Conservation (phyloP, 2,797 vertebrate species). For the Rhincodon typus region DNA sequence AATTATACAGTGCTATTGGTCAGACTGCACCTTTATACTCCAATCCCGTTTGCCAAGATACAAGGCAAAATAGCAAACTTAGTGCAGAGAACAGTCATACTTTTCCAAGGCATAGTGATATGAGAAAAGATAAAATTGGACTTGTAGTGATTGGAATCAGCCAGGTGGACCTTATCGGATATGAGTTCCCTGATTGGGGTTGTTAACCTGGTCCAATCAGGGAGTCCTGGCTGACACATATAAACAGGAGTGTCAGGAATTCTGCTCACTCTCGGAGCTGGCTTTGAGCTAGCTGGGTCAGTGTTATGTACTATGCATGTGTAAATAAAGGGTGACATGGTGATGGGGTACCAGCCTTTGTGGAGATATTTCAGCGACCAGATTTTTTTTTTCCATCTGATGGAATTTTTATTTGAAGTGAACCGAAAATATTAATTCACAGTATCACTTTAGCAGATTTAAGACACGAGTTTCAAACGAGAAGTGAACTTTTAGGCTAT, state of each 20-base stretch:
- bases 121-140: constrained; percentile 1
- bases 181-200: no score
- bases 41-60: neutral
- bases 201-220: no score
- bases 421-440: neutral
- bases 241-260: no score
- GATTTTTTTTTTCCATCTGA: no score
- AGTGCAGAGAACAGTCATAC: neutral
- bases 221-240: no score
- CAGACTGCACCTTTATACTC: neutral
- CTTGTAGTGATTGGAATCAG: neutral
- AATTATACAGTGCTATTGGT: neutral
- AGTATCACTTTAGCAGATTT: neutral
- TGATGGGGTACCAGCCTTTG: no score
- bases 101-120: neutral
- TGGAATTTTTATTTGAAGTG: neutral
- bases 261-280: no score
- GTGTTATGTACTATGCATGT: no score
- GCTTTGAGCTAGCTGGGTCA: no score
- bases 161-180: no score
- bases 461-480: neutral
- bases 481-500: neutral
- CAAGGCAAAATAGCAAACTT: neutral
- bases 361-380: no score
- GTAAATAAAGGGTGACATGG: no score